Evolutionary conservation across 1,140 invertebrate genomes (phyloP), one percentile per base, ranked within the genome.

Genomic region (Drosophila santomea): DNA sequence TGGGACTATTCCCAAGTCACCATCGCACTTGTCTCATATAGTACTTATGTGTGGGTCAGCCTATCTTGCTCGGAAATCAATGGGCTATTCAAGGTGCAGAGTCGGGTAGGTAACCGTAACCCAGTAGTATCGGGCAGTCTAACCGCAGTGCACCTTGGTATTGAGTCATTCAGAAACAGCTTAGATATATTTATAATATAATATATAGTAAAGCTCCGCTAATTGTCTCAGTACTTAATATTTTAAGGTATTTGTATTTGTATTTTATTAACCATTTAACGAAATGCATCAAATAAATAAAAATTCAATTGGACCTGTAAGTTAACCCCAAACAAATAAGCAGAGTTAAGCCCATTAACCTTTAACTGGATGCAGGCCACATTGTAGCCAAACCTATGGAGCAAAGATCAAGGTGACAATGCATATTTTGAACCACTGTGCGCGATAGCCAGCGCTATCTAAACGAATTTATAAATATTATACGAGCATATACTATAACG

Each of bases 381-480:
- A 32, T 32, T 10, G 3, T 8, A 32, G 8, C 32, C 32, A 8
- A 10, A 3, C 32, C 3, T 32, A 32, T 32, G 7, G 38, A 43
- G 11, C 47, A 66, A 68, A 45, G 61, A 36, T 11, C 28, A 17
- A 12, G 0, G 12, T 71, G 36, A 48, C 41, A 3, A 5, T 3
- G 2, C 41, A 14, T 3, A 8, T 23, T 48, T 35, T 3, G 41
- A 35, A 36, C 64, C 67, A 71, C 61, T 66, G 64, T 67, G 10
- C 28, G 11, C 11, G 25, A 50, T 47, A 47, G 62, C 54, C n/a
- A 12, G 60, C 38, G 36, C 25, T 39, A 60, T 71, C 55, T 72
- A 32, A 41, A 50, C 32, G 44, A 64, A 52, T 57, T 74, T 74
- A 74, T 74, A 74, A 74, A 74, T 75, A 64, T 55, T 64, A 55